These are phyloP conservation scores for Ariolimax columbianus DNA, from an alignment of 2,888 invertebrate species.

Conservation along the genomic window DNA sequence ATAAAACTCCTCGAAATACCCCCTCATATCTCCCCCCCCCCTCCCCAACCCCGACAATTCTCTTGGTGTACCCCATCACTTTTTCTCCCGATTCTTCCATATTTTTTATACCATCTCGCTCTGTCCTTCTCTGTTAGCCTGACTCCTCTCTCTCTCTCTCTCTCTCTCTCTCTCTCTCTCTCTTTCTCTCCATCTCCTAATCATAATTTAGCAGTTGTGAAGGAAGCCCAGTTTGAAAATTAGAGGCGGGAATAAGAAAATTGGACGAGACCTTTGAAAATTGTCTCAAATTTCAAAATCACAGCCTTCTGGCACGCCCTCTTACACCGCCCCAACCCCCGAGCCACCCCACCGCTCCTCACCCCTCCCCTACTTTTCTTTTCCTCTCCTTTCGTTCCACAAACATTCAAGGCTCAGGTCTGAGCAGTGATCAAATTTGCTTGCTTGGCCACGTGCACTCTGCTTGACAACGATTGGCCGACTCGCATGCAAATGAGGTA, in stretches of 20 bases:
- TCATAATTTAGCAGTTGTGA: background rate
- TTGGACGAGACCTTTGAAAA: no score
- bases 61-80: background rate
- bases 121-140: background rate
- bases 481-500: constrained; percentile 37
- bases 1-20: no score
- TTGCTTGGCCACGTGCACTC: constrained; percentile 35
- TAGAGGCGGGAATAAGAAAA: no score
- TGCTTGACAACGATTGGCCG: constrained; percentile 42
- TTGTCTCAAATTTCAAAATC: no score
- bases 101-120: background rate
- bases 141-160: background rate
- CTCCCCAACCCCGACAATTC: background rate
- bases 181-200: background rate
- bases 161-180: background rate
- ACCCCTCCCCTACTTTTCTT: background rate
- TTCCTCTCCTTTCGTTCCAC: no score
- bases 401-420: background rate
- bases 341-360: background rate
- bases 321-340: no score
- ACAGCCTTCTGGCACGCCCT: no score
- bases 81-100: background rate
- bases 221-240: no score
- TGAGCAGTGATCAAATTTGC: background rate
- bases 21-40: background rate